phyloP scores from a whole-genome alignment of 2,797 vertebrate species.

The Epinephelus coioides region DNA sequence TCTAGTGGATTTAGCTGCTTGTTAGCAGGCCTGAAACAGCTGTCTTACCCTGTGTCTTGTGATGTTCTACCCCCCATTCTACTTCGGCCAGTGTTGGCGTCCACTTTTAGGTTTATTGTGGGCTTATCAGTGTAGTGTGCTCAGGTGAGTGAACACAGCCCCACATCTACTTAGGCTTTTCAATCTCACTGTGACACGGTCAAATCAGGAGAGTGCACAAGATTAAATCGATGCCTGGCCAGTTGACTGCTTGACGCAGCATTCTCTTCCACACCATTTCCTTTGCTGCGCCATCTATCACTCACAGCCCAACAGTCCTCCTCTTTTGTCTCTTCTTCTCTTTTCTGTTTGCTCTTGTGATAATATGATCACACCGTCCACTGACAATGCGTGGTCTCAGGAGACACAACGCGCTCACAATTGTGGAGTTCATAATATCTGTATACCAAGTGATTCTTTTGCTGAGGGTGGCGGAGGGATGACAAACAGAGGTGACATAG shows the following conservation, averaged over 20 bases:
- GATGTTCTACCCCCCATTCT: conserved; percentile 52
- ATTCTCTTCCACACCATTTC: conserved; percentile 82
- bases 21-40: conserved; percentile 76
- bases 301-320: conserved; percentile 58
- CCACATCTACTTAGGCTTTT: conserved; percentile 79
- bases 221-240: conserved; percentile 83
- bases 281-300: conserved; percentile 72
- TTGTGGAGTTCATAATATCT: conserved; percentile 67
- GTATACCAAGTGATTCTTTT: conserved; percentile 51
- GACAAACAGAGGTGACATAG: conserved; percentile 70
- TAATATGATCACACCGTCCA: conserved; percentile 35
- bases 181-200: conserved; percentile 77
- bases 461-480: conserved; percentile 44
- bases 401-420: conserved; percentile 39
- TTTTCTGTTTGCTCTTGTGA: conserved; percentile 7
- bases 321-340: conserved; percentile 52
- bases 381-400: conserved; percentile 32
- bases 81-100: conserved; percentile 45
- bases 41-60: conserved; percentile 58
- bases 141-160: conserved; percentile 74
- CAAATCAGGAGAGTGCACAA: conserved; percentile 78
- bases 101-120: conserved; percentile 63
- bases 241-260: conserved; percentile 80
- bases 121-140: conserved; percentile 63
- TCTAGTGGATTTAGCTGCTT: conserved; percentile 76